Percentiles rank a stretch among this genome's conserved stretches.
These are phyloP conservation scores for Phallusia fumigata DNA, from an alignment of 23 tunicate genomes.

Conservation along the genomic window DNA sequence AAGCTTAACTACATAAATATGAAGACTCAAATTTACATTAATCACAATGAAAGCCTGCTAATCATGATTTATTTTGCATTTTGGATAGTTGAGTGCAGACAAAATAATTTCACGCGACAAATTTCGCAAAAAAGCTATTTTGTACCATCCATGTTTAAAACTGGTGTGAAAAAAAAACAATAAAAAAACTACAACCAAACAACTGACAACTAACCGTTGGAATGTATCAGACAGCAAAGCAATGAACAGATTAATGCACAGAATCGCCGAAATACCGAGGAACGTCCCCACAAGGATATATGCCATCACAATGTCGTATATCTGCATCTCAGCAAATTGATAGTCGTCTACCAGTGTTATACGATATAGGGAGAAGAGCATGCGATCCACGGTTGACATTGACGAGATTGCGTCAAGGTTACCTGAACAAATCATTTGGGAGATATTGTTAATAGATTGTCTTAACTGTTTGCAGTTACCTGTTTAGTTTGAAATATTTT, in stretches of 20 bases:
- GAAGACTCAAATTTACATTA: no score
- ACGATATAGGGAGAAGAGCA: constrained; percentile 86
- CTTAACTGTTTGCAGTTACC: no score
- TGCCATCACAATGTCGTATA: constrained; percentile 84
- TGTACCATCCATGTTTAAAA: no score
- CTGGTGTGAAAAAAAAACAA: no score
- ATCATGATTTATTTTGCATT: no score
- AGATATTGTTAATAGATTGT: background rate
- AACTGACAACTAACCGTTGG: constrained; percentile 52
- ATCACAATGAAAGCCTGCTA: no score
- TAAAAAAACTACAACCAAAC: background rate
- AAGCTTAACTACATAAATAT: no score
- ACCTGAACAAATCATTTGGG: constrained; percentile 24
- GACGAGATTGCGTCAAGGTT: constrained; percentile 31
- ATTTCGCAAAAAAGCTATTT: no score
- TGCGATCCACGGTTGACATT: constrained; percentile 76
- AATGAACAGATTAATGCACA: constrained; percentile 89
- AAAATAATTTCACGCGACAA: no score
- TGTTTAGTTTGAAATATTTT: no score
- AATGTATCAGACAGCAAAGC: constrained; percentile 96
- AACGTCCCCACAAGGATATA: constrained; percentile 82
- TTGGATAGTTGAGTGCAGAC: no score
- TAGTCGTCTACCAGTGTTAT: constrained; percentile 94
- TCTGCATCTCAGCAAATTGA: constrained; percentile 74
- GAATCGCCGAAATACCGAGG: constrained; percentile 72